Evolutionary conservation across 2,888 invertebrate genomes (phyloP), one percentile per base, ranked within the genome.

Genomic region (Drosophila ustulata): DNA sequence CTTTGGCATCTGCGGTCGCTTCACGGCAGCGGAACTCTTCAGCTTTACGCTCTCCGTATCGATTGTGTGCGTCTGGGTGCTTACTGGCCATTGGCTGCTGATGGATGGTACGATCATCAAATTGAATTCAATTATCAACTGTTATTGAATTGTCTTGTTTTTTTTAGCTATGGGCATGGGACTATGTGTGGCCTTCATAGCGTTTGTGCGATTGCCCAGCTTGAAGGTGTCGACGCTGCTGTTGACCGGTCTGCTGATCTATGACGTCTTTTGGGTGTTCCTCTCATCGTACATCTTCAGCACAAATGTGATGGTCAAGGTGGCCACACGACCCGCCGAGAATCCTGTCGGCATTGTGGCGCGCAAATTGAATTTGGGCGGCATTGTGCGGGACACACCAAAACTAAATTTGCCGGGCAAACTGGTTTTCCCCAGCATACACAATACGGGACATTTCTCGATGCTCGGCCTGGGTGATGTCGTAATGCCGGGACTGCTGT

Each of bases 191-290:
- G 98, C 98, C 65, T 99, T 99, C 93, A 99, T 99, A 91, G 98
- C 98, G 26, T 96, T 99, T 92, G 98, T 99, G 81, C 95, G 98
- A 53, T 94, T 99, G 91, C 99, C 98, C 59, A 98, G 98, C 92
- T 94, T 99, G 83, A 99, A 99, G 93, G 97, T 97, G 78, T 99
- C 98, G 58, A 99, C 98, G 23, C 93, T 99, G 71, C 94, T 99
- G 80, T 94, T 99, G 84, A 98, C 98, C 50, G 99, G 99, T 32
- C 94, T 98, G 80, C 95, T 98, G 70, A 96, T 98, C 65, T 99
- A 99, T 92, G 99, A 99, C 93, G 98, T 99, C 43, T 99, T 99
- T 93, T 99, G 99, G 98, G 98, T 99, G 56, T 99, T 99, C 94
- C 99, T 98, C 94, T 98, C 98, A 3, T 98, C 98, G 0, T 98